A percentile compares a stretch with the other conserved stretches of the same genome.
These are phyloP conservation scores for Lophura nycthemera DNA, from an alignment of 2,113 vertebrate genomes.

Conservation along the genomic window DNA sequence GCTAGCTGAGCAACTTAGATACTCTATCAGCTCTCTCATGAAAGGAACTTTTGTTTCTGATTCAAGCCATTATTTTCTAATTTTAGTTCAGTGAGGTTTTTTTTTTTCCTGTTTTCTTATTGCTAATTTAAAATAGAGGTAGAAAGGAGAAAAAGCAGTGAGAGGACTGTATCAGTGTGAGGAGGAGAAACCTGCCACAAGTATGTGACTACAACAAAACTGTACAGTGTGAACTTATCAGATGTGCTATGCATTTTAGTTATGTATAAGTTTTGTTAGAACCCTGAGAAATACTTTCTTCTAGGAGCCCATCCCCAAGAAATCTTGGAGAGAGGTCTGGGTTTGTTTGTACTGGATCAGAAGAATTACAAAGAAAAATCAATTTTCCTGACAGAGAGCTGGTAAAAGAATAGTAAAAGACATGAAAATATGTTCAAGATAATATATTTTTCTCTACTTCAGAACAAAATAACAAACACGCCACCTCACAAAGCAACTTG, in stretches of 20 bases:
- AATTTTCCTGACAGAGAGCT: background rate
- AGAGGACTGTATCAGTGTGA: background rate
- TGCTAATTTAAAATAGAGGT: background rate
- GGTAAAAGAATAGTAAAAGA: background rate
- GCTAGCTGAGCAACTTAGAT: background rate
- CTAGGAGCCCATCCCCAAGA: background rate
- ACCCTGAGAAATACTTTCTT: background rate
- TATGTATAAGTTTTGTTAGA: background rate
- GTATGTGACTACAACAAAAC: background rate
- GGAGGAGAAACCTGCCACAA: background rate
- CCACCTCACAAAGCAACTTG: background rate
- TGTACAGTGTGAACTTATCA: background rate
- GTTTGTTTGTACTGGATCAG: background rate
- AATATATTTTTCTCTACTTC: background rate
- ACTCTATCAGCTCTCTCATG: background rate
- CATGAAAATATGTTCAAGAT: background rate
- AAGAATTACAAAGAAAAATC: background rate
- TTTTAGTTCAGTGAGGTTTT: background rate
- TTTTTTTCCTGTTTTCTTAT: background rate
- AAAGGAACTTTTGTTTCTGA: accelerated
- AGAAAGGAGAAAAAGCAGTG: background rate
- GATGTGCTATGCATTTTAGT: background rate
- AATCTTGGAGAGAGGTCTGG: background rate
- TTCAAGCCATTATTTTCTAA: background rate
- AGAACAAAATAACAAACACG: background rate